Percentiles rank a stretch among this genome's conserved stretches.
These are phyloP conservation scores for Myrmecophaga tridactyla DNA, from an alignment of 2,113 vertebrate genomes.

Conservation along the genomic window DNA sequence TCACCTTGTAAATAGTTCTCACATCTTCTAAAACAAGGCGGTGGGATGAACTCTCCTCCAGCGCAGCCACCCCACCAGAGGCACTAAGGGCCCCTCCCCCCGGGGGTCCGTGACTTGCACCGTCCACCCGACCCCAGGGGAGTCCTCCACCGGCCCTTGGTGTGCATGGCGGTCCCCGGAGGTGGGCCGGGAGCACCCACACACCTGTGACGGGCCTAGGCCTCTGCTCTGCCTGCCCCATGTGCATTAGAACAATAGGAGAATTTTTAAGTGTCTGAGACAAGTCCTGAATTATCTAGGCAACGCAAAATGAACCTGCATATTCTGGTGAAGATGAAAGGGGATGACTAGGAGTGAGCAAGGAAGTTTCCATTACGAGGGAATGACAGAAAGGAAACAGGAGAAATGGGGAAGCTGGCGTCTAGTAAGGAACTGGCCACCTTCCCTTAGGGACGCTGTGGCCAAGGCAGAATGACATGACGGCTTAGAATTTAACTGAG, in stretches of 20 bases:
- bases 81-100: too few species aligned
- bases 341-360: rapidly evolving
- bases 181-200: neutral
- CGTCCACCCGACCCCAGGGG: too few species aligned
- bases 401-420: neutral
- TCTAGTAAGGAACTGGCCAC: too few species aligned
- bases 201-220: neutral
- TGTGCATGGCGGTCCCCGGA: neutral
- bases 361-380: neutral
- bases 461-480: neutral
- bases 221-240: neutral
- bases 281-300: neutral
- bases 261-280: too few species aligned
- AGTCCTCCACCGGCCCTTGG: neutral
- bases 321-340: neutral
- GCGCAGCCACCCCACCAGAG: neutral
- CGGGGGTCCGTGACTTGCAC: rapidly evolving
- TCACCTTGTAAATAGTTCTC: neutral
- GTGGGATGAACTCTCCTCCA: neutral
- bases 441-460: neutral
- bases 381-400: neutral
- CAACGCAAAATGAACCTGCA: neutral
- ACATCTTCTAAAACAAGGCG: neutral
- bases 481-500: rapidly evolving
- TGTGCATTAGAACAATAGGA: too few species aligned